Evolutionary conservation across 1,140 invertebrate genomes (phyloP), one percentile per base, ranked within the genome.

Genomic region (Lepeophtheirus salmonis): DNA sequence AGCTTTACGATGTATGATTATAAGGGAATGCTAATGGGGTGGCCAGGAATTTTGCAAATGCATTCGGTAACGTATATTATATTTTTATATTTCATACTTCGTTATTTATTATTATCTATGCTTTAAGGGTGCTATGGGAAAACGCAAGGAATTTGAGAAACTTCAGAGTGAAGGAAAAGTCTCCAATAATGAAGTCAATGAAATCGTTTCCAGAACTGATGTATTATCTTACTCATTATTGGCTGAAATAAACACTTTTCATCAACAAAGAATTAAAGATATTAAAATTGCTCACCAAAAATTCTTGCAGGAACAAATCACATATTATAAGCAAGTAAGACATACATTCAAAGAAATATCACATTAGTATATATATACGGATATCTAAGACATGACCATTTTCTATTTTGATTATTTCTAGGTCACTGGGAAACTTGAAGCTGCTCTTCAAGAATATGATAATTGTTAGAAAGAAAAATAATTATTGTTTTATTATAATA

Each of bases 221-320:
- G 50, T 48, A 13, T 14, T 61, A 17, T 61, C 59, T 24, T 61
- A 54, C 24, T 52, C 41, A 10, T 20, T 61, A 17, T 25, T 61
- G 14, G 59, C 59, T n/a, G 59, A 61, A 26, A 53, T 61, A 4
- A 56, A 61, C 17, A 61, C 59, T n/a, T 61, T 61, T 50, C 59
- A 61, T 24, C 18, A 53, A 24, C 59, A 61, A 20, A n/a, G 49
- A 25, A 50, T 26, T 13, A 61, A 52, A 54, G 59, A 61, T 23
- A 24, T 61, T 20, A 61, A 61, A 25, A 18, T 26, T 3, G 50
- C 59, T 18, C 59, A 61, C 51, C 59, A 61, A 41, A 16, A 61
- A 18, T 61, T 61, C 59, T 21, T 61, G 2, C 48, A 54, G 21
- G 59, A 61, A 16, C 59, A 61, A 61, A 61, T 61, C 22, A 12